Base-by-base conservation (phyloP, 2,888 invertebrate species). In the Drosophila ustulata region DNA sequence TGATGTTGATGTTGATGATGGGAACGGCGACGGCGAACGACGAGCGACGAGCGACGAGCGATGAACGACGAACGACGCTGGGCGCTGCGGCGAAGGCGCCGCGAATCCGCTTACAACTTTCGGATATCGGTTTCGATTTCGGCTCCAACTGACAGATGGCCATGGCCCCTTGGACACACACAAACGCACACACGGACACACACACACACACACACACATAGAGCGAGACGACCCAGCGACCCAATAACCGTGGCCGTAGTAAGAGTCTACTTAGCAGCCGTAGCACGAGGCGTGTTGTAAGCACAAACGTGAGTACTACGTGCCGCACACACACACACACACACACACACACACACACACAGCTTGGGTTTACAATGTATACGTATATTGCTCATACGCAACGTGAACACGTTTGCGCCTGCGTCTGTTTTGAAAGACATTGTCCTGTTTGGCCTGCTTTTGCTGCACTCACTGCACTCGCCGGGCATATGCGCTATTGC, bases 401-500 rank as follows among this genome's bases (percentile, higher is more conserved):
- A 63, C 73, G 76, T 76, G 70, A 55, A 2, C 67, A 25, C 30
- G n/a, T 76, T 47, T 81, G 80, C 80, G 80, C 80, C 70, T 81
- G 80, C 80, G 80, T 85, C 80, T 81, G 59, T 82, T 81, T 85
- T 82, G 70, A 66, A 82, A 85, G 64, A 63, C 72, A 64, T 71
- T 78, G 69, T 67, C 71, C 82, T 82, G 61, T 50, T 70, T 56
- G 75, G 47, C 43, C 45, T 56, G 39, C 13, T 6, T 26, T 32
- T 11, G 23, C 32, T 11, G 13, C 3, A 25, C 32, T 45, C 7
- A 13, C 32, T 11, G 11, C 4, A 13, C 25, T 2, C 2, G 0
- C 2, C 1, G 26, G 32, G 34, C 13, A 56, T 52, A 61, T 61
- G n/a, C n/a, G 9, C 13, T 41, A 7, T 30, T 30, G 30, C 5